Base-by-base conservation (phyloP, 2,888 invertebrate species). In the Epistrophe eligans region DNA sequence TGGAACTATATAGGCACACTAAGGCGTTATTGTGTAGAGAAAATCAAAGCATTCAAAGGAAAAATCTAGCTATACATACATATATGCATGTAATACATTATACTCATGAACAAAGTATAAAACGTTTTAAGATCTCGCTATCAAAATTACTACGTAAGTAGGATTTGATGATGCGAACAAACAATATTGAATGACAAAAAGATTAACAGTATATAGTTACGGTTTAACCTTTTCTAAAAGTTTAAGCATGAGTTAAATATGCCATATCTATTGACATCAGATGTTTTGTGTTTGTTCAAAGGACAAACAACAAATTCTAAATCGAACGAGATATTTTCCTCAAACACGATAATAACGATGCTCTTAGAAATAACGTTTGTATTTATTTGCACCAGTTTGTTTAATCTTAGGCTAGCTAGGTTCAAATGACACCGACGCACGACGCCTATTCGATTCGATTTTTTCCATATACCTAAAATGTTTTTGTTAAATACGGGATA, bases 81-180 rank as follows among this genome's bases (percentile, higher is more conserved):
- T n/a, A n/a, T n/a, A n/a, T n/a, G n/a, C n/a, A 19, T 15, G 17
- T 32, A 5, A 50, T 67, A 50, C 35, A 50, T 43, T 13, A 32
- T 19, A 66, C 35, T 50, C 17, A 48, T 35, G 35, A 50, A 50
- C 35, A 19, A 38, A 32, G 24, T 35, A 67, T 43, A 48, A 48
- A 62, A 24, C 40, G 40, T 62, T 62, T 45, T 17, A 64, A 66
- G 50, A 67, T 38, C 32, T 48, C 32, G 43, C 43, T 48, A 32
- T 28, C 35, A 50, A 48, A 67, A 67, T 67, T 35, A 67, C 67
- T 67, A 50, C 9, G 35, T 67, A 67, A 67, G 67, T 67, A 38
- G 67, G 48, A 35, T 50, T 67, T 67, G 48, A 67, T 67, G 67
- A 50, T 19, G 67, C 62, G 62, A 62, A 40, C 40, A 43, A 40